Conservation (phyloP, 2,888 invertebrate genomes). For the Drosophila suboccidentalis region DNA sequence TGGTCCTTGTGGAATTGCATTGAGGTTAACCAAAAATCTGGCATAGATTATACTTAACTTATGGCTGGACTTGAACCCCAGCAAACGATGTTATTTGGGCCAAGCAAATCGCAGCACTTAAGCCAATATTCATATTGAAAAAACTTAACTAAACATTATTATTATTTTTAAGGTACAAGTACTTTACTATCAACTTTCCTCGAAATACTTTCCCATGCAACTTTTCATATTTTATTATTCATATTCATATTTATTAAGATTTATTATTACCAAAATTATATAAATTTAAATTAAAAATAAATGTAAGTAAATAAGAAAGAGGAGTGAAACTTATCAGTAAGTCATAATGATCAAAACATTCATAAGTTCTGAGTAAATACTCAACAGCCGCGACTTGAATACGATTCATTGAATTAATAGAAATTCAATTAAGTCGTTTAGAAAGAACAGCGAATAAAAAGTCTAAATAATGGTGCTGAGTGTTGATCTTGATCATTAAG, state of each 20-base stretch:
- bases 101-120: background rate
- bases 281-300: too few relatives aligned
- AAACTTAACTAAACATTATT: background rate
- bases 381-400: background rate
- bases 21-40: conserved; percentile 46
- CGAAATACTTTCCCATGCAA: too few relatives aligned
- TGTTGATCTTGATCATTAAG: conserved; percentile 51
- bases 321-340: too few relatives aligned
- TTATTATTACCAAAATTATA: too few relatives aligned
- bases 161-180: background rate
- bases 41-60: conserved; percentile 27
- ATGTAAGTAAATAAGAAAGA: too few relatives aligned
- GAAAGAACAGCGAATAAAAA: background rate
- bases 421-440: conserved; percentile 2
- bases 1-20: conserved; percentile 22
- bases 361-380: background rate
- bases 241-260: too few relatives aligned
- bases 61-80: conserved; percentile 8
- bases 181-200: background rate
- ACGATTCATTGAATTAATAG: background rate
- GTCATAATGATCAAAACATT: too few relatives aligned
- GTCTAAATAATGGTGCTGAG: background rate
- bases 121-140: background rate
- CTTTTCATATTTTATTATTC: too few relatives aligned
- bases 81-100: background rate